Evolutionary conservation across 1,140 invertebrate species (phyloP), one percentile per base, ranked within the genome.

Genomic region (Microplitis demolitor): DNA sequence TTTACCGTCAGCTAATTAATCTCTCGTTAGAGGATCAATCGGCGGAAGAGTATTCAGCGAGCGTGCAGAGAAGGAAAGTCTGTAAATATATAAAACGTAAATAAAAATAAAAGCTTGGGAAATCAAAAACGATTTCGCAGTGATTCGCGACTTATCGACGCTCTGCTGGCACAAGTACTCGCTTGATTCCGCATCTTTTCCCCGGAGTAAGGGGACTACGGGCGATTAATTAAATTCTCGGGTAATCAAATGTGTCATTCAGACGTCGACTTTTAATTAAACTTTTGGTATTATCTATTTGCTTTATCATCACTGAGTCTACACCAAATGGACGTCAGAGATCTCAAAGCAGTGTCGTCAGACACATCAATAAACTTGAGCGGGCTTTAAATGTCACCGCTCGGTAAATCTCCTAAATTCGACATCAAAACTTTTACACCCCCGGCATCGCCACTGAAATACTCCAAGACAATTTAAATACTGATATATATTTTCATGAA

Each of bases 191-290:
- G 34, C 39, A 51, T 51, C 63, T 74, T 66, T 75, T 64, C 35
- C 3, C 11, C 50, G 58, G 24, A 37, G 16, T 33, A 64, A 56
- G 39, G 80, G 78, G 79, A 77, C 78, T 78, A 80, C 82, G 82
- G 80, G 83, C 84, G 84, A 87, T 87, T 87, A 87, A 87, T 87
- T 87, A 87, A 87, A 87, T 87, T 87, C 86, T 86, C 84, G 83
- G 78, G 81, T 87, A 87, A 87, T 87, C 85, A 87, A 87, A 87
- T 86, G 83, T 84, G 86, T 87, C 86, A 84, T 80, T 87, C 86
- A 87, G 80, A 84, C 83, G 83, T 86, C 86, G 80, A 83, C 82
- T 87, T 87, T 87, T 87, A 87, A 87, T 87, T 86, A 87, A 87
- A 87, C 80, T 87, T 87, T 81, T 80, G 84, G 86, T 83, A 86